phyloP scores from a whole-genome alignment of 2,113 vertebrate species.

The Bos indicus region DNA sequence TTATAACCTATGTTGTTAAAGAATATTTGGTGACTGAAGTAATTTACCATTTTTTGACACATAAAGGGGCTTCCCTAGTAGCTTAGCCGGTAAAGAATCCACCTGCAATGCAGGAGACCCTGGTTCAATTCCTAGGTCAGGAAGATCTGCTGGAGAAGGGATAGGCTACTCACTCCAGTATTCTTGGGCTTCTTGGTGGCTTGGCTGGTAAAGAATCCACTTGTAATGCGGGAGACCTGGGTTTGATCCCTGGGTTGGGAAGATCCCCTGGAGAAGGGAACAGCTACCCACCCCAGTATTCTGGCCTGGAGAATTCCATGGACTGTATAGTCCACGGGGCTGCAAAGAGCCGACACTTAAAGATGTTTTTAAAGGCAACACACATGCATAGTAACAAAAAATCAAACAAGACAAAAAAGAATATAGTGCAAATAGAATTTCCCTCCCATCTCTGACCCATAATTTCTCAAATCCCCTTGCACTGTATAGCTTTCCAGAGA shows the following conservation, averaged over 20 bases:
- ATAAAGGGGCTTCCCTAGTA: neutral
- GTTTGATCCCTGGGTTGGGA: neutral
- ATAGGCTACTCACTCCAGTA: neutral
- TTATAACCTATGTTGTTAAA: neutral
- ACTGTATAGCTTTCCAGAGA: rapidly evolving
- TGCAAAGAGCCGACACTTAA: neutral
- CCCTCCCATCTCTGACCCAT: rapidly evolving
- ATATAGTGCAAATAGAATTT: neutral
- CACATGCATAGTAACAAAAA: neutral
- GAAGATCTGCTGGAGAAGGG: neutral
- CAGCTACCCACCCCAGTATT: neutral
- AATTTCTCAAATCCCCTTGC: too few relatives aligned
- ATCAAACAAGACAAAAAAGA: neutral
- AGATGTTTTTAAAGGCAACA: neutral
- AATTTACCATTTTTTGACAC: neutral
- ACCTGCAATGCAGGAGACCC: neutral
- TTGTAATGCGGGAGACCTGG: neutral
- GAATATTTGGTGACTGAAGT: neutral
- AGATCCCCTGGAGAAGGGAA: neutral
- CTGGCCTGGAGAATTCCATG: neutral
- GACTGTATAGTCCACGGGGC: neutral
- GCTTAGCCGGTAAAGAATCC: neutral
- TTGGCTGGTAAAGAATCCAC: neutral
- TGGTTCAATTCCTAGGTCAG: neutral
- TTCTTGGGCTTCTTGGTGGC: neutral